These are phyloP conservation scores for Allobates femoralis DNA, from an alignment of 2,797 vertebrate genomes.

Conservation along the genomic window DNA sequence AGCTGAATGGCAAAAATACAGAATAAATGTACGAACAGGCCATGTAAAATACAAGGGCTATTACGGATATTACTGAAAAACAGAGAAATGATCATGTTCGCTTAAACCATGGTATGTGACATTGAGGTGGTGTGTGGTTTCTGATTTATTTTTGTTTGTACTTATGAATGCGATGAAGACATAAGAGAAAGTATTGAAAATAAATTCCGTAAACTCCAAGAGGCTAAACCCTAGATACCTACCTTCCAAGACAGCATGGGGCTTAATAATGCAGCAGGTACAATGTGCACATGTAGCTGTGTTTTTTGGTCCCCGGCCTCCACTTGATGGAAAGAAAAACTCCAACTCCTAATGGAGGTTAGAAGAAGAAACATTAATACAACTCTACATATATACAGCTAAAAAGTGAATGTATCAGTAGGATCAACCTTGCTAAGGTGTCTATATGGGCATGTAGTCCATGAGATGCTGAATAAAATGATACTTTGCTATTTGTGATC, in stretches of 20 bases:
- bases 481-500: too few relatives aligned
- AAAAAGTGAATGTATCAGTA: too few relatives aligned
- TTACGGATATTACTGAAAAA: neutral
- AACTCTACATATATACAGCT: neutral
- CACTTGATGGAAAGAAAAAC: constrained; percentile 91
- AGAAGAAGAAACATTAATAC: constrained; percentile 41
- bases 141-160: neutral
- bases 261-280: constrained; percentile 93
- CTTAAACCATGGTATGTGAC: neutral
- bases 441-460: too few relatives aligned
- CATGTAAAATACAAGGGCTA: neutral
- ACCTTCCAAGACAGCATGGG: constrained; percentile 93
- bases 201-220: neutral
- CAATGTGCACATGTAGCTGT: constrained; percentile 84
- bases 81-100: neutral
- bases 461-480: too few relatives aligned
- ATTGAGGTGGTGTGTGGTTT: neutral
- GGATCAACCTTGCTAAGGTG: too few relatives aligned
- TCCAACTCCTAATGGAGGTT: constrained; percentile 86
- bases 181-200: neutral
- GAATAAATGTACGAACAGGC: constrained; percentile 33
- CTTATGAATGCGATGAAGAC: neutral
- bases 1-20: constrained; percentile 33
- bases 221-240: constrained; percentile 58
- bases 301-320: constrained; percentile 82